Conservation (phyloP, 2,113 vertebrate species). For the Raja brachyura region DNA sequence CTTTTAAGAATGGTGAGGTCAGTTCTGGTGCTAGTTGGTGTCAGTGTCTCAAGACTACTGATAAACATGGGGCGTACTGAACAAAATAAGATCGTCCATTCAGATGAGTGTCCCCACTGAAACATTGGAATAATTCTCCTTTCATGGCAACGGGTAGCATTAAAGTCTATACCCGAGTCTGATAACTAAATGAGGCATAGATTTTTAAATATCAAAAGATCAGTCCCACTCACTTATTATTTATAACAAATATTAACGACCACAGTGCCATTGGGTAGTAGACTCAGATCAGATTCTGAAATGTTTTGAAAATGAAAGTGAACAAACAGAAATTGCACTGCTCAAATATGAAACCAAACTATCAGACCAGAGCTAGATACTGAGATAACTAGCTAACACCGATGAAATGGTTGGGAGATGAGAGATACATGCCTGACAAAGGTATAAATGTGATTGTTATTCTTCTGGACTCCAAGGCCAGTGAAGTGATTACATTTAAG, state of each 20-base stretch:
- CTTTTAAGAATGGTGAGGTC: not conserved
- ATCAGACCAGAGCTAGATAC: not conserved
- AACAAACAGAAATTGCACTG: not conserved
- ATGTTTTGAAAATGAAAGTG: not conserved
- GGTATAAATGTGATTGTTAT: not conserved
- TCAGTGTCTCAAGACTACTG: not conserved
- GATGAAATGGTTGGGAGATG: not conserved
- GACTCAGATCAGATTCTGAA: not conserved
- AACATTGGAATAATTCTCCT: not conserved
- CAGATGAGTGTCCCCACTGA: not conserved
- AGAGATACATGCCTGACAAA: not conserved
- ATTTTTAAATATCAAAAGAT: not conserved
- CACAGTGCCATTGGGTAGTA: not conserved
- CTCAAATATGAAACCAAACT: not conserved
- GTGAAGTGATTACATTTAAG: not conserved
- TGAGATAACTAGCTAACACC: not conserved
- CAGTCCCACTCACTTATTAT: not conserved
- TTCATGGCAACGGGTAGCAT: not conserved
- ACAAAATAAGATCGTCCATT: not conserved
- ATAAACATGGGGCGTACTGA: not conserved
- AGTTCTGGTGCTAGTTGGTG: not conserved
- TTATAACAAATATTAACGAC: not conserved
- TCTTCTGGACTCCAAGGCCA: not conserved
- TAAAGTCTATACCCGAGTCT: not conserved
- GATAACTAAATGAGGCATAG: not conserved